These are phyloP conservation scores for Dendrolimus kikuchii DNA, from an alignment of 1,140 invertebrate genomes.

Conservation along the genomic window DNA sequence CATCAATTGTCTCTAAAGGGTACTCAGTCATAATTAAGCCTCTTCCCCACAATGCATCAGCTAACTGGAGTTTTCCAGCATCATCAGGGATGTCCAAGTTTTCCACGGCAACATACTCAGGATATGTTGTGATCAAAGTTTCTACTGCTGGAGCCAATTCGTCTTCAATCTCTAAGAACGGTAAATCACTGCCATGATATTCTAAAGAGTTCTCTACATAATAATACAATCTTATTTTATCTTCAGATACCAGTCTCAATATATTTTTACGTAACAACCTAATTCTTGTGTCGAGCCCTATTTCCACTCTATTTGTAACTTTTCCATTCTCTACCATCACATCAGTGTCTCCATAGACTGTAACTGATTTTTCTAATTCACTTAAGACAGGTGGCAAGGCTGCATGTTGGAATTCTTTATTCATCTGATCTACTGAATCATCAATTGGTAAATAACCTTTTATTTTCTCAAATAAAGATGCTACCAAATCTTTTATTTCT, in stretches of 20 bases:
- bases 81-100: constrained; percentile 79
- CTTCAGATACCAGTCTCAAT: constrained; percentile 79
- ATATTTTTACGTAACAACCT: constrained; percentile 81
- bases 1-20: constrained; percentile 50
- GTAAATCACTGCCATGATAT: constrained; percentile 86
- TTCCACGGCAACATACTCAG: constrained; percentile 81
- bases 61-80: constrained; percentile 74
- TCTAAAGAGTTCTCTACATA: constrained; percentile 86
- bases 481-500: constrained; percentile 74
- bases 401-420: constrained; percentile 87
- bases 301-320: constrained; percentile 76
- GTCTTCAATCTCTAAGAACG: constrained; percentile 82
- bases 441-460: constrained; percentile 82
- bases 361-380: constrained; percentile 77
- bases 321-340: constrained; percentile 76
- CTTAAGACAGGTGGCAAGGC: constrained; percentile 88
- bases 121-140: constrained; percentile 82
- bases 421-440: constrained; percentile 88
- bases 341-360: constrained; percentile 80
- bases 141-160: constrained; percentile 79
- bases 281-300: constrained; percentile 79
- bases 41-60: constrained; percentile 47
- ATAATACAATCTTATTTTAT: constrained; percentile 81
- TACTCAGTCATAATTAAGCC: constrained; percentile 60
- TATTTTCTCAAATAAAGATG: constrained; percentile 76